Base-by-base conservation (phyloP, 2,888 invertebrate genomes). In the Lasioglossum morio region DNA sequence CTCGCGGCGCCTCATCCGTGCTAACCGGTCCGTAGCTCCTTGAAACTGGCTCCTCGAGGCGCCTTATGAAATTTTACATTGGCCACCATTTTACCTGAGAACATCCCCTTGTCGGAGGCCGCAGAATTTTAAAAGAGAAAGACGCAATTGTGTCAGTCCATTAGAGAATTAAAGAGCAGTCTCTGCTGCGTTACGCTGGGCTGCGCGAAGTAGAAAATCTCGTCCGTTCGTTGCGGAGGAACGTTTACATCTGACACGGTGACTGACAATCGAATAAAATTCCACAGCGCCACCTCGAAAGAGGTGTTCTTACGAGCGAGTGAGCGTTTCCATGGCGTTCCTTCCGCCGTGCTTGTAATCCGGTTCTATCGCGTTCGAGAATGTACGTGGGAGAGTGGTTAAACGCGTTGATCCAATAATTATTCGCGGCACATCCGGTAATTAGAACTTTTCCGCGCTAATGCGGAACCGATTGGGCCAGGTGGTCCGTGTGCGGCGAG, bases 361-460 rank as follows among this genome's bases (percentile, higher is more conserved):
- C 40, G n/a, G 70, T 70, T 40, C 70, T 12, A 14, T 40, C 70
- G 70, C n/a, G 40, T 70, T 14, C 63, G 63, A 19, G 12, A 70
- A 40, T 37, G n/a, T 70, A 40, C 70, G 40, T n/a, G 70, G 69
- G 69, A 69, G 23, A 89, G 79, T 84, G 86, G 84, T 84, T 57
- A 80, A 84, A 77, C 79, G 72, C 81, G 19, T 72, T 77, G 78
- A 90, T 91, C 91, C 92, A 92, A 93, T 93, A 91, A 88, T 92
- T 93, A 94, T 94, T 94, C 94, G 86, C 87, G 70, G 92, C 93
- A 90, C 92, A 92, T 81, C 82, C 81, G 89, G 92, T 92, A 94
- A 94, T 94, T 94, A 94, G 90, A 94, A 94, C 92, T 93, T 95
- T 93, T 92, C 88, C 90, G 81, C 88, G 92, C 90, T 94, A 93